Conservation (phyloP, 1,140 invertebrate species). For the Schlechtendalia chinensis region DNA sequence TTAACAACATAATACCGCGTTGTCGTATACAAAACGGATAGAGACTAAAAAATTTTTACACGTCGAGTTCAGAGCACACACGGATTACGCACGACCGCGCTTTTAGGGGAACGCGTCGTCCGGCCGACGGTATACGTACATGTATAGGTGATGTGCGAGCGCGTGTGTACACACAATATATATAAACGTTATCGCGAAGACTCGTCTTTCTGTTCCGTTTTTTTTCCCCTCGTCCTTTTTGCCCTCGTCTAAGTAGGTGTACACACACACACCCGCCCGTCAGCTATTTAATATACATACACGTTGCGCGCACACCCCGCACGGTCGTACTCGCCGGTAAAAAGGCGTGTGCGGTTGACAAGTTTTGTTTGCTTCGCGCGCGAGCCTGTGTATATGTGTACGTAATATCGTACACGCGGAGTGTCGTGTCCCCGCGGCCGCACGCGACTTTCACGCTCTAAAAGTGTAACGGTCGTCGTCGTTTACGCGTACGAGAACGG, state of each 20-base stretch:
- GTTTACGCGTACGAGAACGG: conserved; percentile 11
- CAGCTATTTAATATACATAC: neutral
- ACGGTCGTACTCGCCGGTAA: neutral
- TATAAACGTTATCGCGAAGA: conserved; percentile 11
- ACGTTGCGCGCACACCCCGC: neutral
- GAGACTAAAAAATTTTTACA: neutral
- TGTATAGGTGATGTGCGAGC: neutral
- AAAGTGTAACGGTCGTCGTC: conserved; percentile 34
- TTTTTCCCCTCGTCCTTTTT: neutral
- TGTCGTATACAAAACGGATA: neutral
- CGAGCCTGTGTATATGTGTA: neutral
- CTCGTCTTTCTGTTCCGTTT: conserved; percentile 12
- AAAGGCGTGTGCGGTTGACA: conserved; percentile 46
- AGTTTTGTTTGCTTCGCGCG: conserved; percentile 25
- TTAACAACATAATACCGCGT: no score
- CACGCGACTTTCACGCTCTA: conserved; percentile 23
- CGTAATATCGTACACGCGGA: neutral
- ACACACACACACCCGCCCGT: neutral
- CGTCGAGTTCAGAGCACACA: conserved; percentile 23
- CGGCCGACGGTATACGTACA: no score
- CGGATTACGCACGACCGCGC: neutral
- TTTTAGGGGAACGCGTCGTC: neutral
- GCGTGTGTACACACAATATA: neutral
- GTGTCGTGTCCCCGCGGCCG: neutral
- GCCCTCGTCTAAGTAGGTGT: no score